Evolutionary conservation across 2,113 vertebrate genomes (phyloP).

Genomic region (Parotia lawesii): DNA sequence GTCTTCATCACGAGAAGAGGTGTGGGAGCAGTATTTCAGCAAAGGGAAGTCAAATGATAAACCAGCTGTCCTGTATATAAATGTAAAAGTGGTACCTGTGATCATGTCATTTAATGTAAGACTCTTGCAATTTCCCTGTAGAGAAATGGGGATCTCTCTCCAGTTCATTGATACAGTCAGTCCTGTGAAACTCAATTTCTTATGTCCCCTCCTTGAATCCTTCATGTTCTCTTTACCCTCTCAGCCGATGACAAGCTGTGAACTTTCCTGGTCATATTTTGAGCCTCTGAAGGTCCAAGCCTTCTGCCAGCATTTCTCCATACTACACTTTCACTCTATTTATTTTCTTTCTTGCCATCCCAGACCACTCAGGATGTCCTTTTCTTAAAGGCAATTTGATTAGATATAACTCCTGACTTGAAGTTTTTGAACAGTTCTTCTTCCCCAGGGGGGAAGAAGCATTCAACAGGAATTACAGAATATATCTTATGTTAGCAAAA

Average conservation of each 20-base stretch:
- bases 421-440: neutral
- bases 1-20: neutral
- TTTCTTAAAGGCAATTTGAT: neutral
- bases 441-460: neutral
- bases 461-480: neutral
- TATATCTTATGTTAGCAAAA: neutral
- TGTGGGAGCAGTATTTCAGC: neutral
- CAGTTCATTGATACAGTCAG: neutral
- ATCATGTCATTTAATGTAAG: neutral
- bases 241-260: neutral
- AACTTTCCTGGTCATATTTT: slow-evolving; percentile 19
- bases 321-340: neutral
- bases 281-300: neutral
- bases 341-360: neutral
- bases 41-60: neutral
- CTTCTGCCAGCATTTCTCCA: slow-evolving; percentile 1
- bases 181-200: neutral
- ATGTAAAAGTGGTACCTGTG: neutral
- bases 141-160: neutral
- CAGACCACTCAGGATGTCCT: neutral
- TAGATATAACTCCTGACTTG: neutral
- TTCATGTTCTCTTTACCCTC: neutral
- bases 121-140: neutral
- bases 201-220: neutral
- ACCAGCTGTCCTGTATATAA: neutral